phyloP scores from a whole-genome alignment of 2,888 invertebrate species.

The Cryptocheilus praepositus region DNA sequence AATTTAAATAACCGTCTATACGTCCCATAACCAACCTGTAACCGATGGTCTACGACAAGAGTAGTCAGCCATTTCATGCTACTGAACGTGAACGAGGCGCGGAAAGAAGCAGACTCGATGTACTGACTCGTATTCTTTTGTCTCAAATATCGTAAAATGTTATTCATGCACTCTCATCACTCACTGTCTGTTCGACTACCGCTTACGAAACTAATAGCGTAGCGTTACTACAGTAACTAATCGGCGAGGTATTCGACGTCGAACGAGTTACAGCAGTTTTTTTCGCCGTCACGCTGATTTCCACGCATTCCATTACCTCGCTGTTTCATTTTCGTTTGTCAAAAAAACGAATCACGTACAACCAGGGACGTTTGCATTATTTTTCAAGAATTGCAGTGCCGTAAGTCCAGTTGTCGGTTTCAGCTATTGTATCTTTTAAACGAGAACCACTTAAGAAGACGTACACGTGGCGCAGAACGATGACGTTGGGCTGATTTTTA shows the following conservation, averaged over 20 bases:
- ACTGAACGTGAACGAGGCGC: too few species aligned
- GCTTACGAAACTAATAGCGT: conserved; percentile 39
- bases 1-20: too few species aligned
- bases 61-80: too few species aligned
- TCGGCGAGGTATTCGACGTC: conserved; percentile 35
- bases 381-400: too few species aligned
- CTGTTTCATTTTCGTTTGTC: neutral
- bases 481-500: conserved; percentile 26
- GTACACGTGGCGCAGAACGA: conserved; percentile 16
- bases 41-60: too few species aligned
- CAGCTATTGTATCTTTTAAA: conserved; percentile 10
- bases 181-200: conserved; percentile 34
- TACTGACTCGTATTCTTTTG: neutral
- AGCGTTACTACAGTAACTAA: conserved; percentile 29
- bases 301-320: neutral
- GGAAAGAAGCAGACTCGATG: too few species aligned
- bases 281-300: neutral
- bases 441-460: conserved; percentile 2
- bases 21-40: too few species aligned
- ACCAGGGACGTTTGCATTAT: too few species aligned
- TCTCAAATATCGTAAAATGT: neutral
- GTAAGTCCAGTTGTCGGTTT: neutral
- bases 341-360: too few species aligned
- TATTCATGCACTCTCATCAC: conserved; percentile 27
- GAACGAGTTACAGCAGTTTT: conserved; percentile 20